phyloP scores from a whole-genome alignment of 2,113 vertebrate species.

The Gallinago paraguaiae region DNA sequence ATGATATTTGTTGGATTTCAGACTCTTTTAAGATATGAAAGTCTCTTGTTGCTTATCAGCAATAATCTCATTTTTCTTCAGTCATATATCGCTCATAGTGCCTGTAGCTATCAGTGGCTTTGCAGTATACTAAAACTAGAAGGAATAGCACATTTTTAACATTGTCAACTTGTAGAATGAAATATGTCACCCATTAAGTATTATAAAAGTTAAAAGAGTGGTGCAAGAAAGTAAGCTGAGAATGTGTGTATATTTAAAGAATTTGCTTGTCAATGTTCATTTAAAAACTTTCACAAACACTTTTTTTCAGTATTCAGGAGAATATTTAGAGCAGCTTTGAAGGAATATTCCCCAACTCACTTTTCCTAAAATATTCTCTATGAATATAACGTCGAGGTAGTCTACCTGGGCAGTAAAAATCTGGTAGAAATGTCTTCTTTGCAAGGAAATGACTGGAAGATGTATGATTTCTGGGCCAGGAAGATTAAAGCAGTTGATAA shows the following conservation, averaged over 20 bases:
- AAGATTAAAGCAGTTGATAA: background rate
- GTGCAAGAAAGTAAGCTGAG: background rate
- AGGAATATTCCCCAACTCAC: background rate
- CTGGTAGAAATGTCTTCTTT: background rate
- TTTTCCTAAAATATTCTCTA: background rate
- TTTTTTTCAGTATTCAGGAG: background rate
- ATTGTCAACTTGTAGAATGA: slow-evolving; percentile 47
- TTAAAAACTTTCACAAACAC: background rate
- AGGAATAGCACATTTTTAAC: slow-evolving; percentile 56
- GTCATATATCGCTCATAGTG: slow-evolving; percentile 13
- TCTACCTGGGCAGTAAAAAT: background rate
- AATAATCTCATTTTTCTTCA: slow-evolving; percentile 63
- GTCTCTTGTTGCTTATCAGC: slow-evolving; percentile 48
- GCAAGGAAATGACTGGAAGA: background rate
- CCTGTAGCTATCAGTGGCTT: slow-evolving; percentile 51
- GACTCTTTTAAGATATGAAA: slow-evolving; percentile 51
- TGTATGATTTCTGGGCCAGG: background rate
- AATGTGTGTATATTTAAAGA: slow-evolving; percentile 29
- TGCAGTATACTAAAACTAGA: slow-evolving; percentile 41
- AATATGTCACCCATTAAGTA: slow-evolving; percentile 52
- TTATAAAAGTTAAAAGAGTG: slow-evolving; percentile 22
- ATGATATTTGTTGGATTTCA: slow-evolving; percentile 55
- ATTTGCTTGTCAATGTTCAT: background rate
- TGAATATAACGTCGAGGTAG: background rate
- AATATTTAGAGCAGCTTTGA: background rate